These are phyloP conservation scores for Palaemon carinicauda DNA, from an alignment of 1,140 invertebrate genomes.

Conservation along the genomic window DNA sequence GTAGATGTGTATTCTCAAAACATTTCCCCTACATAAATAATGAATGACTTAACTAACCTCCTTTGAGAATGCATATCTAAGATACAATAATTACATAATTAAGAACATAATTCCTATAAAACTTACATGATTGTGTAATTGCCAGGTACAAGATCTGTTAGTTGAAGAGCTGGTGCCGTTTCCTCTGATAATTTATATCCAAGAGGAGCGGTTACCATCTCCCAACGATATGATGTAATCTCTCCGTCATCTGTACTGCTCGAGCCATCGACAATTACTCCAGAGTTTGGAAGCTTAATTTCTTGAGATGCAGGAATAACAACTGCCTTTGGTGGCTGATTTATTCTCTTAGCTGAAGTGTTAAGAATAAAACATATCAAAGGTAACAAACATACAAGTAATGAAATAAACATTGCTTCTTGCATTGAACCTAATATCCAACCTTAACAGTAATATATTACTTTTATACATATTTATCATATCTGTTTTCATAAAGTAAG, in stretches of 20 bases:
- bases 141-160: constrained; percentile 83
- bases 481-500: neutral
- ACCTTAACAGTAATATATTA: no score
- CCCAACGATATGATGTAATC: constrained; percentile 89
- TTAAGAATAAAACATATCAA: constrained; percentile 22
- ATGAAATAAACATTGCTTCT: neutral
- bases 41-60: no score
- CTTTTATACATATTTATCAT: neutral
- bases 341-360: constrained; percentile 79
- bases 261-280: constrained; percentile 88
- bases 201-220: constrained; percentile 85
- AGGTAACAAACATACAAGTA: neutral
- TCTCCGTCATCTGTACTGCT: constrained; percentile 81
- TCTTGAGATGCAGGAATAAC: constrained; percentile 84
- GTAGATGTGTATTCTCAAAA: no score
- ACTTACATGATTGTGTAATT: constrained; percentile 87
- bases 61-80: no score
- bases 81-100: no score
- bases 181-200: constrained; percentile 82
- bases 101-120: no score
- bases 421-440: no score
- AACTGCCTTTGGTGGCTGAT: constrained; percentile 84
- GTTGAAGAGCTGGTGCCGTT: constrained; percentile 82
- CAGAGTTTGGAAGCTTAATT: constrained; percentile 87
- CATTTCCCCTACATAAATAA: no score